Base-by-base conservation (phyloP, 1,140 invertebrate species). In the Cotesia glomerata region DNA sequence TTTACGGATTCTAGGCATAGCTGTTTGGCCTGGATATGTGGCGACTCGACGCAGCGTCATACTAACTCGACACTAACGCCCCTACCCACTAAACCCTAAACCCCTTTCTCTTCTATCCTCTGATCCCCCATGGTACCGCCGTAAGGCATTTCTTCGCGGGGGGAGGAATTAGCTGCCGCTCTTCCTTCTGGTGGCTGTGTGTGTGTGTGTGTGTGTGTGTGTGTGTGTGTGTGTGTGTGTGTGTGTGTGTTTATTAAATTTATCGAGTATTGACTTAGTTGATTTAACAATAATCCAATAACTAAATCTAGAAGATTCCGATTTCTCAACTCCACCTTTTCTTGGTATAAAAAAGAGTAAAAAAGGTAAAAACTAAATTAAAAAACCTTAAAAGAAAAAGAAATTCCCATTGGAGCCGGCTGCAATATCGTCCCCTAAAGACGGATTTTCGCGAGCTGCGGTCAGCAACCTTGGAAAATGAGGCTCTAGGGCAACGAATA, bases 381-480 rank as follows among this genome's bases (percentile, higher is more conserved):
- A 26, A 26, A 26, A 26, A 26, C 2, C 26, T 26, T 26, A 62
- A 62, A 36, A 35, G 7, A 3, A 36, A 62, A 13, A 14, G 13
- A 13, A n/a, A n/a, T 67, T 13, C 9, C 18, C 39, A 49, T 52
- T 49, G 9, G 39, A 54, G 32, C 39, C 35, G 26, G 9, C 39
- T 45, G 62, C 51, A 72, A 66, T 72, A 72, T 72, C 70, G 63
- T 54, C 62, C 70, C 70, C 70, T 39, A 49, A 72, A 66, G 70
- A 72, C 70, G 70, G 61, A 72, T 72, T 61, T 36, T 35, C 62
- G 56, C 39, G 26, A 72, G 63, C 62, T 72, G 70, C 45, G 70
- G 70, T 72, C 70, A 72, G 70, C 70, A 72, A 56, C 62, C 52
- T 14, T 14, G 26, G 52, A 26, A 71, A 72, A 66, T 51, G 70